Conservation (phyloP, 2,797 vertebrate species). For the Cuculus canorus region DNA sequence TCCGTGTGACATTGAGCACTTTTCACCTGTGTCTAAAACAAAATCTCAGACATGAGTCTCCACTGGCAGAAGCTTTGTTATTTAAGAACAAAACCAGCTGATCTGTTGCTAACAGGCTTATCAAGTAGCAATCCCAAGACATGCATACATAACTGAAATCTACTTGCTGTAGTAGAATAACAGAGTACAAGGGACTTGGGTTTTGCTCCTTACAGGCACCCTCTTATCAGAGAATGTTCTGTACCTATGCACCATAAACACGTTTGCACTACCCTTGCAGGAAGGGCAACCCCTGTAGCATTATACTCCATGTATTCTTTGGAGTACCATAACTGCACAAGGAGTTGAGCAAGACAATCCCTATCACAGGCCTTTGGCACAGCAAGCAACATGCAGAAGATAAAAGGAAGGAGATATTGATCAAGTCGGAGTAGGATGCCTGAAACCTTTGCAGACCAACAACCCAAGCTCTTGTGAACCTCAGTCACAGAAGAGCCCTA, state of each 20-base stretch:
- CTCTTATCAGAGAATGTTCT: conserved; percentile 41
- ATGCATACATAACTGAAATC: background rate
- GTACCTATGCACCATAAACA: conserved; percentile 3
- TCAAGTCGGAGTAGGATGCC: background rate
- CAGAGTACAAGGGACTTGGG: background rate
- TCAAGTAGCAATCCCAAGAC: background rate
- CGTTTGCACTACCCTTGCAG: background rate
- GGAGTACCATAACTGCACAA: background rate
- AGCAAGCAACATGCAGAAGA: background rate
- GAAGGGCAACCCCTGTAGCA: background rate
- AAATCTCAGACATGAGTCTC: background rate
- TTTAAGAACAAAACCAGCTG: background rate
- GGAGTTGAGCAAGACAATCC: background rate
- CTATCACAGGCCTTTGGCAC: background rate
- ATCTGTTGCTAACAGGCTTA: background rate
- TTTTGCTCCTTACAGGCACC: background rate
- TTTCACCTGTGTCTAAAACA: background rate
- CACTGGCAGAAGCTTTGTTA: background rate
- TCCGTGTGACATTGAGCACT: background rate
- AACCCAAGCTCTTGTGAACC: background rate
- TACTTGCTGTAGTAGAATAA: background rate
- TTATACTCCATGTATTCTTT: background rate
- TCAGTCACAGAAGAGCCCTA: background rate
- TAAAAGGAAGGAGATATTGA: background rate
- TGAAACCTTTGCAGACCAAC: background rate